A percentile compares a stretch with the other conserved stretches of the same genome.
These are phyloP conservation scores for Myzus persicae DNA, from an alignment of 1,140 invertebrate genomes.

Conservation along the genomic window DNA sequence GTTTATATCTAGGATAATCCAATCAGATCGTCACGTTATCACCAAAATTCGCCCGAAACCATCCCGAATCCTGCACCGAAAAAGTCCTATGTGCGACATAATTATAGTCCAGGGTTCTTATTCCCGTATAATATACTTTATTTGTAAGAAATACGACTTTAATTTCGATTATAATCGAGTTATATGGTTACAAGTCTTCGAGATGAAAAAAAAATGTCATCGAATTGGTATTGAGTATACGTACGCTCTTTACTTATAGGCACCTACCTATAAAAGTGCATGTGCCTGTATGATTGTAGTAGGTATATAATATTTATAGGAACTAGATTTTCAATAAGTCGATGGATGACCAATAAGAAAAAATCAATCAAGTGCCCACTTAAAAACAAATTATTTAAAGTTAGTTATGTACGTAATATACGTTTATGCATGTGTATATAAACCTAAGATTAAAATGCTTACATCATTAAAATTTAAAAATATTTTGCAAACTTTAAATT, in stretches of 20 bases:
- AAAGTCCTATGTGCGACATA: not conserved
- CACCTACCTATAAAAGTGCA: no score
- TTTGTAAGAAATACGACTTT: not conserved
- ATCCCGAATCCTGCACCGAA: not conserved
- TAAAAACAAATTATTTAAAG: no score
- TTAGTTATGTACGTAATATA: no score
- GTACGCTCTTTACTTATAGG: no score
- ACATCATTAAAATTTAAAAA: not conserved
- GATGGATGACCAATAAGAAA: no score
- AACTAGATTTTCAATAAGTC: no score
- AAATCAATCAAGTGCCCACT: no score
- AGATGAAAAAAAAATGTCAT: not conserved
- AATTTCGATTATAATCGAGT: not conserved
- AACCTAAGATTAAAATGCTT: no score
- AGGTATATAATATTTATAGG: no score
- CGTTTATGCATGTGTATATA: no score
- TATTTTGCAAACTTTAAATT: not conserved
- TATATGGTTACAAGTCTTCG: not conserved
- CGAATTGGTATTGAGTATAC: not conserved
- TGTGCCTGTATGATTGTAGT: no score
- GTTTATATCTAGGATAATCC: not conserved
- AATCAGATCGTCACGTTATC: not conserved
- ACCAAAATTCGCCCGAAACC: not conserved
- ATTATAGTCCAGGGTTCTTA: not conserved
- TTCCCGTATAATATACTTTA: not conserved